These are phyloP conservation scores for Lucifuga dentata DNA, from an alignment of 2,113 vertebrate genomes.

Conservation along the genomic window DNA sequence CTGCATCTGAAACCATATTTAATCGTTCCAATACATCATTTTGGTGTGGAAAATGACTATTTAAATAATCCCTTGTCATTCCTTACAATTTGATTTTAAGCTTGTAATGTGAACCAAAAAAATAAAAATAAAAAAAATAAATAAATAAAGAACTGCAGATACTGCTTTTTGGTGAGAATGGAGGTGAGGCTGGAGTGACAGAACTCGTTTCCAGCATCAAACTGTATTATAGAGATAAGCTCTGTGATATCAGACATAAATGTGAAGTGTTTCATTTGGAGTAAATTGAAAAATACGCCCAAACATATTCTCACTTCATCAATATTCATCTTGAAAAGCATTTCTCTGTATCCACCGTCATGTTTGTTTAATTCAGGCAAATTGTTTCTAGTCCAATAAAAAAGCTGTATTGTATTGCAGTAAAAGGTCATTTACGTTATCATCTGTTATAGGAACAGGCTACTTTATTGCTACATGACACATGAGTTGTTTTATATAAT, in stretches of 20 bases:
- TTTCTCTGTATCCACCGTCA: not conserved
- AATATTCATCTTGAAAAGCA: conserved; percentile 35
- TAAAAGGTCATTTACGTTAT: conserved; percentile 5
- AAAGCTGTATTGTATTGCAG: too few relatives aligned
- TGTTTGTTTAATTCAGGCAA: not conserved
- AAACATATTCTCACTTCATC: conserved; percentile 11
- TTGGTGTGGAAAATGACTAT: conserved; percentile 45
- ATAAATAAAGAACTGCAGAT: conserved; percentile 8
- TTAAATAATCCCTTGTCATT: conserved; percentile 51
- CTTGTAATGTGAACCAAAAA: conserved; percentile 40
- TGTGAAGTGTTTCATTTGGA: conserved; percentile 18
- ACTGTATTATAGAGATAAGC: not conserved
- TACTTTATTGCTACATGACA: not conserved
- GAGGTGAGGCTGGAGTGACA: conserved; percentile 17
- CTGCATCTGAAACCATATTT: conserved; percentile 38
- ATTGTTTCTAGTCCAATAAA: too few relatives aligned
- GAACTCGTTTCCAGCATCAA: conserved; percentile 16
- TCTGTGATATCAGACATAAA: conserved; percentile 19
- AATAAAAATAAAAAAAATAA: conserved; percentile 34
- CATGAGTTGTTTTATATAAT: not conserved
- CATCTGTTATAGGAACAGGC: conserved; percentile 18
- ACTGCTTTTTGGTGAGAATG: not conserved
- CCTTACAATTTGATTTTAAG: conserved; percentile 19
- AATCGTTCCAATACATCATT: conserved; percentile 36
- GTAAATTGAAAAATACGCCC: conserved; percentile 18